Evolutionary conservation across 2,888 invertebrate genomes (phyloP), one percentile per base, ranked within the genome.

Genomic region (Epistrophe eligans): DNA sequence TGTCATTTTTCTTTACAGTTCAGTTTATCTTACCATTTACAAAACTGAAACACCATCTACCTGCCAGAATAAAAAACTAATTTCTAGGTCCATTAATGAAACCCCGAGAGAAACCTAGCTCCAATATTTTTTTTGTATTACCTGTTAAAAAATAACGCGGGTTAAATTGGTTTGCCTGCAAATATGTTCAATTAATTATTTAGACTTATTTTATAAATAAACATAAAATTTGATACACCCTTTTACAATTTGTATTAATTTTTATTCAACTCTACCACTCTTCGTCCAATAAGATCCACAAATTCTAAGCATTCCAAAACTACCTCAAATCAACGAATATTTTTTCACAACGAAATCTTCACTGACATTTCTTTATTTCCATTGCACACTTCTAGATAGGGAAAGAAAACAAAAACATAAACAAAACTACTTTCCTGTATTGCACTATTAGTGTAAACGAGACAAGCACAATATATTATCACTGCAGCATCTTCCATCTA

Each of bases 331-430:
- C 7, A 17, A 4, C 70, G 80, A 80, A 80, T 11, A 24, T 0
- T 2, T 11, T 3, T 11, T 7, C 66, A 80, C 67, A 80, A 58
- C 77, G 62, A 79, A 70, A 72, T 48, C 13, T 3, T 7, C 52
- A 71, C 64, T 85, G 85, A 85, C 85, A 79, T 50, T 70, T 70
- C 43, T 50, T 57, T 28, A 28, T 62, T 48, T 67, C 62, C 15
- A 35, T 4, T 52, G 28, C n/a, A 38, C 64, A 48, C 7, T 32
- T 45, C 19, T 40, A 24, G 66, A 73, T 45, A 72, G 66, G 32
- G 76, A 85, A 73, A 77, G 73, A 85, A 81, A 82, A 82, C 85
- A 85, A 85, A 85, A 85, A 82, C 85, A 82, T 85, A 85, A 85
- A 85, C 85, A 85, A 85, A 66, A 81, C 50, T 50, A 5, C 48